These are phyloP conservation scores for Lucilia cuprina DNA, from an alignment of 1,140 invertebrate species.

Conservation along the genomic window DNA sequence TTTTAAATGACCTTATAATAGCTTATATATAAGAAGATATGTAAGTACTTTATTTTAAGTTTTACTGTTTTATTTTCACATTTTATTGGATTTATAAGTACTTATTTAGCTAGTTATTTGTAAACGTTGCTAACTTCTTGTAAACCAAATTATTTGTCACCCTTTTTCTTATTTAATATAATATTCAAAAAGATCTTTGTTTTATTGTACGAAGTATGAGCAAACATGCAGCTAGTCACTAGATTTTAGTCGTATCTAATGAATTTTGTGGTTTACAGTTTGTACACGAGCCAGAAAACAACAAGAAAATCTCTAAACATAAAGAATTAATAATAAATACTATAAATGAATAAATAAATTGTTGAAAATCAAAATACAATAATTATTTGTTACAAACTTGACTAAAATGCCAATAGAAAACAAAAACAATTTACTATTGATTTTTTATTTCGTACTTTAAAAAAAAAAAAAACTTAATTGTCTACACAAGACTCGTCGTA, in stretches of 20 bases:
- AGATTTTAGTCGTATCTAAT: background rate
- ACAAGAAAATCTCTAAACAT: background rate
- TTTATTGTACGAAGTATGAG: background rate
- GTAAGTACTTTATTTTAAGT: too few relatives aligned
- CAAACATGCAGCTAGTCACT: background rate
- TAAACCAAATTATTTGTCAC: too few relatives aligned
- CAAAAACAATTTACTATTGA: background rate
- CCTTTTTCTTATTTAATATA: background rate
- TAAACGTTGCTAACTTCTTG: too few relatives aligned
- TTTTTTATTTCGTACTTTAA: background rate
- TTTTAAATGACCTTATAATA: too few relatives aligned
- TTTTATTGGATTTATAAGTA: too few relatives aligned
- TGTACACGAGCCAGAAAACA: background rate
- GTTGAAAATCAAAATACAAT: conserved; percentile 6
- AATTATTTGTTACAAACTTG: conserved; percentile 32
- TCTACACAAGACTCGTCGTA: background rate
- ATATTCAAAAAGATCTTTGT: background rate
- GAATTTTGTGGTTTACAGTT: background rate
- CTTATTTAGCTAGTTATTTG: too few relatives aligned
- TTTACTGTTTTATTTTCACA: too few relatives aligned
- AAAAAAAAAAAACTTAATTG: background rate
- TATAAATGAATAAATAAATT: conserved; percentile 5
- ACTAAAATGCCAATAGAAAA: conserved; percentile 37
- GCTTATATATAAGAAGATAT: too few relatives aligned
- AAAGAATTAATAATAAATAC: background rate